Evolutionary conservation across 2,113 vertebrate genomes (phyloP).

Genomic region (Odocoileus virginianus): DNA sequence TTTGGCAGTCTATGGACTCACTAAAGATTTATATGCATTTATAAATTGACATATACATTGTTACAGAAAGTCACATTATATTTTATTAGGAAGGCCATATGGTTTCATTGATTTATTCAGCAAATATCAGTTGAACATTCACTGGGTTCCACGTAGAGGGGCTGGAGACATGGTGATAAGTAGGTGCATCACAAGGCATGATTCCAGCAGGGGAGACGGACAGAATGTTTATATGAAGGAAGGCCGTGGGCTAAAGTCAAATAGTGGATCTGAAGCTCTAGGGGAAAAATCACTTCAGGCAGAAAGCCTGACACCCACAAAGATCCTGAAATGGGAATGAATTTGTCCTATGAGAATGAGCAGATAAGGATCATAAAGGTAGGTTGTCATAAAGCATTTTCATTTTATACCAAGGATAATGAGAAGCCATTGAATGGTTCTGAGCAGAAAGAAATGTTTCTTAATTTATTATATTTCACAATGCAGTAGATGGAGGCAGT

Average conservation of each 20-base stretch:
- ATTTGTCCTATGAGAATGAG: not conserved
- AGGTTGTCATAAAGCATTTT: not conserved
- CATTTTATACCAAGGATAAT: not conserved
- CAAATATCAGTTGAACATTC: not conserved
- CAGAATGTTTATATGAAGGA: not conserved
- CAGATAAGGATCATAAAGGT: not conserved
- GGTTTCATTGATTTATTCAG: not conserved
- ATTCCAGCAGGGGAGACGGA: not conserved
- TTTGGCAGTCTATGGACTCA: not conserved
- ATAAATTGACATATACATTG: not conserved
- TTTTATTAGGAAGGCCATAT: not conserved
- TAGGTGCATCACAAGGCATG: not conserved
- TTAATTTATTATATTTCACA: not conserved
- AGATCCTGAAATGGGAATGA: not conserved
- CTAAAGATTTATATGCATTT: not conserved
- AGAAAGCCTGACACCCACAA: not conserved
- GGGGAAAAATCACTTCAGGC: not conserved
- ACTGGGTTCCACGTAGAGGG: not conserved
- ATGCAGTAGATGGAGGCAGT: not conserved
- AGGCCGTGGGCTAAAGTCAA: not conserved
- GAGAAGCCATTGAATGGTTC: not conserved
- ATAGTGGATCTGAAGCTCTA: not conserved
- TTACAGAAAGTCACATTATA: not conserved
- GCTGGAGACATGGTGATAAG: not conserved
- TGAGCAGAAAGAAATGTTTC: not conserved